phyloP scores from a whole-genome alignment of 1,140 invertebrate genomes.

The Fopius arisanus region DNA sequence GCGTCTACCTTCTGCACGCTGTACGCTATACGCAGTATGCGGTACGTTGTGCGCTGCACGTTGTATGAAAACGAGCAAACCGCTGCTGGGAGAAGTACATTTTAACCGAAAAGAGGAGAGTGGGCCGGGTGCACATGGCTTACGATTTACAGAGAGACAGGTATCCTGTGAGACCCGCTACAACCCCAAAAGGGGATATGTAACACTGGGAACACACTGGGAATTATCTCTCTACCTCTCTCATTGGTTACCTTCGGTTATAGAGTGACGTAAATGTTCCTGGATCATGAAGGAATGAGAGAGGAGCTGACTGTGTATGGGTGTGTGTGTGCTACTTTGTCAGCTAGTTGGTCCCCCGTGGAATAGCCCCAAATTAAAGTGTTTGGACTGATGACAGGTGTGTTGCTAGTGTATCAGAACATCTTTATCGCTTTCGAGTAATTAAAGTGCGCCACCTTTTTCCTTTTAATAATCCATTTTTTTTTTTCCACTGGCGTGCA shows the following conservation, averaged over 20 bases:
- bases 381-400: neutral
- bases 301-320: neutral
- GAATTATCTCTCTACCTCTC: neutral
- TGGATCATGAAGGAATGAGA: neutral
- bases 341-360: neutral
- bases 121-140: conserved; percentile 35
- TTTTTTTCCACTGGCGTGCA: no score
- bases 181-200: neutral
- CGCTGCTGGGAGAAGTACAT: neutral
- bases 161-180: conserved; percentile 30
- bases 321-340: neutral
- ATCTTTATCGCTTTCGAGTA: neutral
- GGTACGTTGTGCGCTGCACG: no score
- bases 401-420: neutral
- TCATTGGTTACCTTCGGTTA: neutral
- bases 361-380: neutral
- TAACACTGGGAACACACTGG: neutral
- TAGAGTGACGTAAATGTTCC: neutral
- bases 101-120: conserved; percentile 17
- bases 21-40: no score
- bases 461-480: neutral
- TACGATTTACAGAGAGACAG: conserved; percentile 40
- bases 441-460: neutral
- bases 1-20: conserved; percentile 16
- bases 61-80: neutral